Conservation (phyloP, 2,113 vertebrate species). For the Onychostruthus taczanowskii region DNA sequence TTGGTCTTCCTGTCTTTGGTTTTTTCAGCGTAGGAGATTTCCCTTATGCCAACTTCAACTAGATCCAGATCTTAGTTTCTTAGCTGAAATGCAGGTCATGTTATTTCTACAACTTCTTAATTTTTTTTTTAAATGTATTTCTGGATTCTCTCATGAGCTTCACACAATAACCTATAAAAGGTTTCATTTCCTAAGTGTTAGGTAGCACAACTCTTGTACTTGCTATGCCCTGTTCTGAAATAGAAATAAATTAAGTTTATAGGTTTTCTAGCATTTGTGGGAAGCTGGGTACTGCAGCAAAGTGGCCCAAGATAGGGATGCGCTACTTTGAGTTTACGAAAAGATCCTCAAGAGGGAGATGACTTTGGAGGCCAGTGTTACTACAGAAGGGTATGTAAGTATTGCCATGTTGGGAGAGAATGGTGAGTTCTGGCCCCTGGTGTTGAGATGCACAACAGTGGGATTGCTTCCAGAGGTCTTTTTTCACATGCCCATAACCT, state of each 20-base stretch:
- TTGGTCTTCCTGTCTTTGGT: not conserved
- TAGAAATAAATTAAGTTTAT: not conserved
- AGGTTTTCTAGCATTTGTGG: not conserved
- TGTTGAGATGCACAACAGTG: not conserved
- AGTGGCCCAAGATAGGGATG: not conserved
- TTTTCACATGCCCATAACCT: not conserved
- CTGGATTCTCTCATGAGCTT: not conserved
- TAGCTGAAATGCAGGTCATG: not conserved
- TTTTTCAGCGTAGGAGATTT: not conserved
- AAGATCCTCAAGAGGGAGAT: rapidly evolving
- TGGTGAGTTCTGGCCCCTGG: not conserved
- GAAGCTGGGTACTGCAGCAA: not conserved
- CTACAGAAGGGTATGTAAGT: not conserved
- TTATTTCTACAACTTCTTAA: not conserved
- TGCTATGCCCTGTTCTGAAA: not conserved
- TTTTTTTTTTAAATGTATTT: not conserved
- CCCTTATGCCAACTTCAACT: not conserved
- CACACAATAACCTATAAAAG: not conserved
- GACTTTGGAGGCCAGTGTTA: not conserved
- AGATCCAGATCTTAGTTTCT: not conserved
- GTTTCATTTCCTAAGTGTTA: not conserved
- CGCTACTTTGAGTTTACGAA: not conserved
- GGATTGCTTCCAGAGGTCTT: not conserved
- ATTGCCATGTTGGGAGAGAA: not conserved
- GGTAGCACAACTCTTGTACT: not conserved